These are phyloP conservation scores for Drosophila paranaensis DNA, from an alignment of 2,888 invertebrate species.

Conservation along the genomic window DNA sequence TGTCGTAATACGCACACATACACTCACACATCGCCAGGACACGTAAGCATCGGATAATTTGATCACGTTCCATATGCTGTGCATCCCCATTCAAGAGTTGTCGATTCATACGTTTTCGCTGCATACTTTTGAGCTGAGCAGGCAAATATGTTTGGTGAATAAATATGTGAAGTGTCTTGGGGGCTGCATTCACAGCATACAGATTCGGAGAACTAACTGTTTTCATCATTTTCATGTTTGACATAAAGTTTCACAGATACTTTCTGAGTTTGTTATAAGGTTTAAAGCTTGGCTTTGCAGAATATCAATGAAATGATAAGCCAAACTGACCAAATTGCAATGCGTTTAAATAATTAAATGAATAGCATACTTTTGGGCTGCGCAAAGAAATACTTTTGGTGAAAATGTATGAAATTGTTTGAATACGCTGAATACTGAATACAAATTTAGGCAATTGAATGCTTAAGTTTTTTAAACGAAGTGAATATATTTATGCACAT, in stretches of 20 bases:
- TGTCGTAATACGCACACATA: constrained; percentile 5
- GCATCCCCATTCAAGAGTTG: constrained; percentile 6
- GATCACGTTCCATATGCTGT: constrained; percentile 14
- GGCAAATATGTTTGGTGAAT: constrained; percentile 10
- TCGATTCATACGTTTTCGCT: background rate
- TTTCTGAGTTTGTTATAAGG: background rate
- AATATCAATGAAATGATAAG: background rate
- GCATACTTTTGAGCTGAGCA: constrained; percentile 35
- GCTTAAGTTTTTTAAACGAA: too few relatives aligned
- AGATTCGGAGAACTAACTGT: background rate
- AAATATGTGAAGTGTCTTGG: background rate
- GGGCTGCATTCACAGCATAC: background rate
- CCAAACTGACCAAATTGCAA: background rate
- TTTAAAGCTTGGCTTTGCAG: background rate
- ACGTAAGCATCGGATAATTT: constrained; percentile 17
- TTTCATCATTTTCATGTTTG: background rate
- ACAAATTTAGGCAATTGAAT: background rate
- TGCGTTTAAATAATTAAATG: background rate
- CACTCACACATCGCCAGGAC: background rate
- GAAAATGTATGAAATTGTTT: background rate
- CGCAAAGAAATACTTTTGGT: background rate
- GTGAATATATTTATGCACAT: background rate
- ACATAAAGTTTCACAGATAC: background rate
- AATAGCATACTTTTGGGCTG: background rate
- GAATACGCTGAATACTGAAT: too few relatives aligned